These are phyloP conservation scores for Cistogaster globosa DNA, from an alignment of 2,888 invertebrate genomes.

Conservation along the genomic window DNA sequence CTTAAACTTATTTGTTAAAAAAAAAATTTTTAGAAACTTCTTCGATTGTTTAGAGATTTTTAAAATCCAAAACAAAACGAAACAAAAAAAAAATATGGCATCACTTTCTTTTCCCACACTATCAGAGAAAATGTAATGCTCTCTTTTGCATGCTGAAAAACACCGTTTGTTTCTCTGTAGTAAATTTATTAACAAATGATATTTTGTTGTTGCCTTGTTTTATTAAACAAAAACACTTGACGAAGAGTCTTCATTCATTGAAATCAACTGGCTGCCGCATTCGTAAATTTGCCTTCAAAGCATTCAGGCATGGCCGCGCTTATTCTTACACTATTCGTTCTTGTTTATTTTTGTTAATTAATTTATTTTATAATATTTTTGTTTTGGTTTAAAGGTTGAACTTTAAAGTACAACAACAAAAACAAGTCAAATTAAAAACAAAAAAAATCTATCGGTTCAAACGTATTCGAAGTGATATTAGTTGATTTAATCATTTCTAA, in stretches of 20 bases:
- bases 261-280: slow-evolving; percentile 57
- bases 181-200: slow-evolving; percentile 13
- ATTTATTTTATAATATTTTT: slow-evolving; percentile 25
- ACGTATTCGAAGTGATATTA: slow-evolving; percentile 49
- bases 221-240: slow-evolving; percentile 46
- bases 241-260: slow-evolving; percentile 65
- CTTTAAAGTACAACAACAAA: slow-evolving; percentile 15
- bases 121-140: too few relatives aligned
- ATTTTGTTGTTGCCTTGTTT: slow-evolving; percentile 47
- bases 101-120: too few relatives aligned
- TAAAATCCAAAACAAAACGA: neutral
- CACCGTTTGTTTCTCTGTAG: neutral
- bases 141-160: neutral
- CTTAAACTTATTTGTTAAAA: too few relatives aligned
- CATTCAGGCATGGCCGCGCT: slow-evolving; percentile 53
- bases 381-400: slow-evolving; percentile 42
- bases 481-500: slow-evolving; percentile 64
- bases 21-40: too few relatives aligned
- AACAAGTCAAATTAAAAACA: slow-evolving; percentile 39
- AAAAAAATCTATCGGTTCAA: slow-evolving; percentile 36
- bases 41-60: too few relatives aligned
- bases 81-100: neutral
- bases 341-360: slow-evolving; percentile 16
- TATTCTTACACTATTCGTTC: slow-evolving; percentile 32
- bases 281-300: slow-evolving; percentile 64